Evolutionary conservation across 2,113 vertebrate species (phyloP), one percentile per base, ranked within the genome.

Genomic region (Carollia perspicillata): DNA sequence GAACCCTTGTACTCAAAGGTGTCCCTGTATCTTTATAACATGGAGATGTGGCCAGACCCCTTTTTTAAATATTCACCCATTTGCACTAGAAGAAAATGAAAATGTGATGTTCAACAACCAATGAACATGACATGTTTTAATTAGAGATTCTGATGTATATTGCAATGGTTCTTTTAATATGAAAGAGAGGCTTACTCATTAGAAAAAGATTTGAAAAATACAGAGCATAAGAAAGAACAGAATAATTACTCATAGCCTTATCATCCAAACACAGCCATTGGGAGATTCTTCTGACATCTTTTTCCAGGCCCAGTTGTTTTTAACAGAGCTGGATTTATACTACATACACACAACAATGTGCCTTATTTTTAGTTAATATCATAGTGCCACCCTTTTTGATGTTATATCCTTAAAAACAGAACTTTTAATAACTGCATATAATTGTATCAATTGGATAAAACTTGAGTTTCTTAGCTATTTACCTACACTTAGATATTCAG

Each of bases 141-240:
- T 92, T 28, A 94, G 49, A 8, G 37, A 37, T 37, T 84, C 74
- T 92, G 84, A 89, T 92, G 84, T 37, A 58, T 79, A 93, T 84
- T 95, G 90, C 93, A 93, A 6, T 63, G 49, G 33, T 58, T 66
- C 20, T 86, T 94, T 95, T 72, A 75, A 77, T 40, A 90, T 69
- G 47, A 90, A 96, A 92, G 68, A 90, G 9, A 58, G 35, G 20
- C 30, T 37, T 63, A 12, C 85, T 94, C 37, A 2, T 86, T 71
- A 83, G 66, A 94, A 74, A 94, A 63, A 71, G 55, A 35, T 42
- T 23, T 22, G 40, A 78, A 88, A 93, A 60, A 84, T 4, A 69
- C 55, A 75, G 40, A 87, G 40, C 42, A 42, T 30, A 78, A 60
- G 33, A 93, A 69, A 84, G n/a, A 44, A 72, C 17, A 47, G 69